Evolutionary conservation across 2,797 vertebrate genomes (phyloP).

Genomic region (Sarcoramphus papa): DNA sequence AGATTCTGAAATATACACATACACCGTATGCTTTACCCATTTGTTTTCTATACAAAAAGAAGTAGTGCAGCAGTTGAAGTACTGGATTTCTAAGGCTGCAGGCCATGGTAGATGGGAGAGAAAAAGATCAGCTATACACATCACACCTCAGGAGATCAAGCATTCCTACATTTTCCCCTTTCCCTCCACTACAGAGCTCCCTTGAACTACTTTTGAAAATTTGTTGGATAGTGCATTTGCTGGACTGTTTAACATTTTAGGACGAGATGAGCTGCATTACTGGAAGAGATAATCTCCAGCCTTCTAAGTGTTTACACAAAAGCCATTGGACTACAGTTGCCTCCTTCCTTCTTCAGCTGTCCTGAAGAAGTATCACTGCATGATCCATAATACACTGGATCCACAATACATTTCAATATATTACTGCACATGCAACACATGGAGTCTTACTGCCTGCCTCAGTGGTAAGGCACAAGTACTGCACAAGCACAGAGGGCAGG

Average conservation of each 20-base stretch:
- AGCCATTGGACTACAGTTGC: neutral
- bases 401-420: neutral
- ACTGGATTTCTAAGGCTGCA: neutral
- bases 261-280: neutral
- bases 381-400: neutral
- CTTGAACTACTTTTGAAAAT: neutral
- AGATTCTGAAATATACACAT: neutral
- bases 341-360: neutral
- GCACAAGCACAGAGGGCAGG: neutral
- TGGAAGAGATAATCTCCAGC: neutral
- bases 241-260: constrained; percentile 4
- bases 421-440: neutral
- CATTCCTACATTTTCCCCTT: neutral
- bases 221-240: neutral
- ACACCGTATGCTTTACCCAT: neutral
- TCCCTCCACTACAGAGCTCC: neutral
- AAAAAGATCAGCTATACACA: neutral
- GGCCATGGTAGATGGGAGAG: neutral
- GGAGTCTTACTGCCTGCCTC: no score
- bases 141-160: neutral
- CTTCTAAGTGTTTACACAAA: neutral
- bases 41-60: neutral
- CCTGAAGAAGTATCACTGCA: neutral
- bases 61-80: neutral
- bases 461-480: neutral